Evolutionary conservation across 2,797 vertebrate species (phyloP).

Genomic region (Phoebastria nigripes): DNA sequence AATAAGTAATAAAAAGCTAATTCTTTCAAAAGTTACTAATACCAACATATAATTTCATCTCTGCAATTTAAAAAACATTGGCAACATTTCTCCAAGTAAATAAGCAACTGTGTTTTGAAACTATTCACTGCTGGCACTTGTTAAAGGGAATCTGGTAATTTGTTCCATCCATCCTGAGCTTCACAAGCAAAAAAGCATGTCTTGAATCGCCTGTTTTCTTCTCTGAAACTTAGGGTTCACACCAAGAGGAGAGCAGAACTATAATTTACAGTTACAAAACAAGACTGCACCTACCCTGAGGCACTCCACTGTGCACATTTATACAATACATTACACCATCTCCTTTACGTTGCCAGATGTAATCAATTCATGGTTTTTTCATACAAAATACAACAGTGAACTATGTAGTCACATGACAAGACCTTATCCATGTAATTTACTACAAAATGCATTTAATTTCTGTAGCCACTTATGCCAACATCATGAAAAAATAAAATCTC

Average conservation of each 20-base stretch:
- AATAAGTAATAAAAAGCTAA: slow-evolving; percentile 51
- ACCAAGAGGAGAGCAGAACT: slow-evolving; percentile 53
- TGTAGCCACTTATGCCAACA: neutral
- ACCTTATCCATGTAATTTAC: neutral
- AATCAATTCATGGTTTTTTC: neutral
- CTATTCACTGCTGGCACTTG: slow-evolving; percentile 46
- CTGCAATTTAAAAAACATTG: slow-evolving; percentile 58
- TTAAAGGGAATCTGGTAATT: slow-evolving; percentile 66
- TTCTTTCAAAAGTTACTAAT: slow-evolving; percentile 60
- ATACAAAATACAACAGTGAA: neutral
- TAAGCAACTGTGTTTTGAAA: slow-evolving; percentile 63
- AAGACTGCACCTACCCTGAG: slow-evolving; percentile 13
- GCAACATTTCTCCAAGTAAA: slow-evolving; percentile 51
- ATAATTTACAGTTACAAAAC: slow-evolving; percentile 49
- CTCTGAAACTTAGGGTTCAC: slow-evolving; percentile 40
- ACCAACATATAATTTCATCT: slow-evolving; percentile 59
- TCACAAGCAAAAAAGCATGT: slow-evolving; percentile 38
- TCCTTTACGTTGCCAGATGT: slow-evolving; percentile 43
- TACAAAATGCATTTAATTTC: slow-evolving; percentile 31
- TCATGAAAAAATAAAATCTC: neutral
- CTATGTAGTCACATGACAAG: neutral
- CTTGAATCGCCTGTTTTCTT: slow-evolving; percentile 41
- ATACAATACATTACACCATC: slow-evolving; percentile 41
- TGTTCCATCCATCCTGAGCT: slow-evolving; percentile 39
- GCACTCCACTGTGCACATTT: slow-evolving; percentile 26